Evolutionary conservation across 1,140 invertebrate species (phyloP).

Genomic region (Whitmania pigra): DNA sequence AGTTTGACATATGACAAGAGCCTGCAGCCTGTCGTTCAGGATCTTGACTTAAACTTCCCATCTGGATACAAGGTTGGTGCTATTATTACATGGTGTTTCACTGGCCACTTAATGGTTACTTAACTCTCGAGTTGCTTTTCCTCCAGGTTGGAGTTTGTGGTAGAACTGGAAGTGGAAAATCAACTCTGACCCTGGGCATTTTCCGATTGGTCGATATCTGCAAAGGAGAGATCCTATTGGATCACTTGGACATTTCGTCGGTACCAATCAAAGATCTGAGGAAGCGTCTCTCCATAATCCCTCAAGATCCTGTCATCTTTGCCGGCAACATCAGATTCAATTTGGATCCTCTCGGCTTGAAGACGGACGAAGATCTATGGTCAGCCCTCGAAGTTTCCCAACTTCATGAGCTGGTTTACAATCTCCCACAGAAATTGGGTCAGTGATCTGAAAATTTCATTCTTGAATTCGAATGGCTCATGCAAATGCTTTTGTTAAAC

Average conservation of each 20-base stretch:
- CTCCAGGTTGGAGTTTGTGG: slow-evolving; percentile 62
- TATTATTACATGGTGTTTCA: not conserved
- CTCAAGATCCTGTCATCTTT: slow-evolving; percentile 54
- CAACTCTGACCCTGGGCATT: slow-evolving; percentile 55
- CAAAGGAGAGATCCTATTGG: slow-evolving; percentile 52
- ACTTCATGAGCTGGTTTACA: slow-evolving; percentile 39
- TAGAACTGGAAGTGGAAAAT: slow-evolving; percentile 76
- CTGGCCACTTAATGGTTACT: no score
- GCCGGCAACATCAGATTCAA: slow-evolving; percentile 45
- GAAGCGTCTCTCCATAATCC: slow-evolving; percentile 67
- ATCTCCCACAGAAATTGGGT: slow-evolving; percentile 15
- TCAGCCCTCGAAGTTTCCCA: slow-evolving; percentile 38
- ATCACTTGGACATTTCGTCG: slow-evolving; percentile 52
- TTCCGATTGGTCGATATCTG: slow-evolving; percentile 47
- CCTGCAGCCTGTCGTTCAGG: slow-evolving; percentile 19
- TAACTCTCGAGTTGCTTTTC: no score
- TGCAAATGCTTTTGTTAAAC: slow-evolving; percentile 1
- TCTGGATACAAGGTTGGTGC: slow-evolving; percentile 17
- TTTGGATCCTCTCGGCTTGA: slow-evolving; percentile 52
- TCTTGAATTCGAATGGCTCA: not conserved
- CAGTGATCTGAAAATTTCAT: not conserved
- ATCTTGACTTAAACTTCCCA: slow-evolving; percentile 16
- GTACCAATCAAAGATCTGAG: slow-evolving; percentile 58
- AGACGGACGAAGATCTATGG: slow-evolving; percentile 47
- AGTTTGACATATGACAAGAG: slow-evolving; percentile 18